Conservation (phyloP, 2,113 vertebrate species). For the Archocentrus centrarchus region DNA sequence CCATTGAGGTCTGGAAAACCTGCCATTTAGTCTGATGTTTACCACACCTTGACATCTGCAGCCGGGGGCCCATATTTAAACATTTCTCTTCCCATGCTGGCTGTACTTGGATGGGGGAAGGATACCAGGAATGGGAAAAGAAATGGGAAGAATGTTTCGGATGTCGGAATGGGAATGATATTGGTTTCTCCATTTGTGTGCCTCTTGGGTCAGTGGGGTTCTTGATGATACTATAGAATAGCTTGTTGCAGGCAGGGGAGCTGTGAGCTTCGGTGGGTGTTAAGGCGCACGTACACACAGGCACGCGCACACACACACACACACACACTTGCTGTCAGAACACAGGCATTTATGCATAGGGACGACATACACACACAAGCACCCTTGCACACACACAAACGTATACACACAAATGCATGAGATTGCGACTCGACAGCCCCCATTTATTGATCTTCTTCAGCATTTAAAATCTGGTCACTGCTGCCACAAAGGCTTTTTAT, state of each 20-base stretch:
- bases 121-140: conserved; percentile 57
- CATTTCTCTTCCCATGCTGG: conserved; percentile 78
- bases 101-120: conserved; percentile 76
- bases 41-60: conserved; percentile 76
- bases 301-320: conserved; percentile 10
- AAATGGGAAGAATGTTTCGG: conserved; percentile 63
- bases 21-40: conserved; percentile 85
- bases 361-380: conserved; percentile 41
- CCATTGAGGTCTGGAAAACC: conserved; percentile 73
- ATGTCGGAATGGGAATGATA: conserved; percentile 75
- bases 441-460: conserved; percentile 91
- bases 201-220: conserved; percentile 73
- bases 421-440: conserved; percentile 80
- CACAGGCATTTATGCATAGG: conserved; percentile 53
- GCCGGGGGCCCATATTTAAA: conserved; percentile 81
- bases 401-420: conserved; percentile 72
- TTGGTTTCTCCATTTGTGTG: conserved; percentile 82
- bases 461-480: conserved; percentile 96
- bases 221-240: conserved; percentile 73
- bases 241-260: conserved; percentile 64
- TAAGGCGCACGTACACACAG: conserved; percentile 43
- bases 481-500: conserved; percentile 88
- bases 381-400: conserved; percentile 35
- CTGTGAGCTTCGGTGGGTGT: conserved; percentile 56
- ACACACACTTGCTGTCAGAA: conserved; percentile 54